Evolutionary conservation across 2,797 vertebrate genomes (phyloP).

Genomic region (Oreonectes daqikongensis): DNA sequence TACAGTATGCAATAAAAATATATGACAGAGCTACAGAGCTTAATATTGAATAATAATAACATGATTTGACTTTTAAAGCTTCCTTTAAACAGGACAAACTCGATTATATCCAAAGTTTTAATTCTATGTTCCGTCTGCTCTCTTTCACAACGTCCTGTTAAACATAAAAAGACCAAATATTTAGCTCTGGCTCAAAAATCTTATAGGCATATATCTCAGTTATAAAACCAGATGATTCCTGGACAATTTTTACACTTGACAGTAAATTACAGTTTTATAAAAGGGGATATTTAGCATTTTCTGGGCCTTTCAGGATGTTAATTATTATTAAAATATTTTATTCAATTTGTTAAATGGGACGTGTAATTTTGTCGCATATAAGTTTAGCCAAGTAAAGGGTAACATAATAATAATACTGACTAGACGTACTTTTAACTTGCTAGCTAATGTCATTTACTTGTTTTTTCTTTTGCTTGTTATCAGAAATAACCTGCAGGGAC

Average conservation of each 20-base stretch:
- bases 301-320: no score
- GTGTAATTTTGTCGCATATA: no score
- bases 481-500: no score
- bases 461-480: no score
- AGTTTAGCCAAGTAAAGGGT: no score
- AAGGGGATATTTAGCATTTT: slow-evolving; percentile 4
- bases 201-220: slow-evolving; percentile 39
- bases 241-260: slow-evolving; percentile 53
- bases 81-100: slow-evolving; percentile 23
- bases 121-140: slow-evolving; percentile 48
- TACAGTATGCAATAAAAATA: not conserved
- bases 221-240: slow-evolving; percentile 47
- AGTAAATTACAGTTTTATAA: slow-evolving; percentile 44
- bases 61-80: slow-evolving; percentile 17
- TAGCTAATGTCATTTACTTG: no score
- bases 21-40: not conserved
- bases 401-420: no score
- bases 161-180: slow-evolving; percentile 57
- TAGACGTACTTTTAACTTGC: no score
- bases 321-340: no score
- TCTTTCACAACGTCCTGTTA: slow-evolving; percentile 52
- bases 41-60: not conserved
- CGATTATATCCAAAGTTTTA: slow-evolving; percentile 24
- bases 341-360: no score
- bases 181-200: slow-evolving; percentile 48